Evolutionary conservation across 2,888 invertebrate species (phyloP).

Genomic region (Ctena decussata): DNA sequence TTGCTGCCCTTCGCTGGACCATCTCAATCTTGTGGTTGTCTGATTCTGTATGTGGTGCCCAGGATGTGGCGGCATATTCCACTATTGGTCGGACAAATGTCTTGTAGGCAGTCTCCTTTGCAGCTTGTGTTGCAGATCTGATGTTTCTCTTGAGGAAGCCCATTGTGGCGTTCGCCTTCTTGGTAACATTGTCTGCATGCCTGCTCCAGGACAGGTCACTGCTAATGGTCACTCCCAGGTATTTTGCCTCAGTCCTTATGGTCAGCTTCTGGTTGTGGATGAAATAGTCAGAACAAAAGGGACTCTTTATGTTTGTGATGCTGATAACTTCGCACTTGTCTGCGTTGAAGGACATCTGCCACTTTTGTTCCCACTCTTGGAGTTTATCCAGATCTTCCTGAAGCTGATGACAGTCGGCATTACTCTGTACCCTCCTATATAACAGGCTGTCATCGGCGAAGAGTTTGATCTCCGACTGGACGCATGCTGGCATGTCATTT

Average conservation of each 20-base stretch:
- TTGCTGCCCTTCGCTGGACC: neutral
- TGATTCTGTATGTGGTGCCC: neutral
- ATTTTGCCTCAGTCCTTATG: neutral
- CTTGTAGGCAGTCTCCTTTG: slow-evolving; percentile 7
- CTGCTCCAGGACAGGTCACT: neutral
- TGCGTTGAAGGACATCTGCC: neutral
- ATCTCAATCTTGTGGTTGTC: neutral
- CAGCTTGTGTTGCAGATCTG: too few relatives aligned
- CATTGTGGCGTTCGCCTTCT: neutral
- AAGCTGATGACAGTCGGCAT: neutral
- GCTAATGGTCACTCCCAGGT: neutral
- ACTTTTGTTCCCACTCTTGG: neutral
- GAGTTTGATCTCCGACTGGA: neutral
- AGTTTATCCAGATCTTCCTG: neutral
- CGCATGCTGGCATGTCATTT: slow-evolving; percentile 1
- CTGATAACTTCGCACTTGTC: neutral
- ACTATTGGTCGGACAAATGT: too few relatives aligned
- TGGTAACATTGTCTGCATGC: slow-evolving; percentile 2
- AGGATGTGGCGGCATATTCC: neutral
- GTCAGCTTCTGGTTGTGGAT: neutral
- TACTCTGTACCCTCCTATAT: neutral
- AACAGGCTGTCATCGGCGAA: neutral
- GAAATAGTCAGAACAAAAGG: neutral
- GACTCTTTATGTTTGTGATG: slow-evolving; percentile 1
- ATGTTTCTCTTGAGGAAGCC: neutral